These are phyloP conservation scores for Nomada hirtipes DNA, from an alignment of 2,888 invertebrate species.

Conservation along the genomic window DNA sequence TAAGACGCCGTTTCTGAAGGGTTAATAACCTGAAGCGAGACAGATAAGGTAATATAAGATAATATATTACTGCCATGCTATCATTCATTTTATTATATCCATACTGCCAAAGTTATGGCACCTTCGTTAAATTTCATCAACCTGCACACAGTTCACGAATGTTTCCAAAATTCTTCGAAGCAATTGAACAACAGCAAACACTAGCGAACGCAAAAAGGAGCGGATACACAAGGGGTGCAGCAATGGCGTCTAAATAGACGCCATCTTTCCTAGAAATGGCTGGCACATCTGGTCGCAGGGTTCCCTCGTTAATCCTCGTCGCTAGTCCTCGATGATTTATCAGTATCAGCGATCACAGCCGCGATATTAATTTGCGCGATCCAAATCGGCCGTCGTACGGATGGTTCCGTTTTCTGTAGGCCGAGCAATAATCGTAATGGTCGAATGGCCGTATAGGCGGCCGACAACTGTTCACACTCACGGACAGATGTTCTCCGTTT, in stretches of 20 bases:
- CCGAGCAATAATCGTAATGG: conserved; percentile 25
- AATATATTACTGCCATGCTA: too few relatives aligned
- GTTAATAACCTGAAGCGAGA: too few relatives aligned
- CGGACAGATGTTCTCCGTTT: conserved; percentile 70
- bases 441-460: conserved; percentile 14
- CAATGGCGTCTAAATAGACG: conserved; percentile 21
- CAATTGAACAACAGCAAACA: conserved; percentile 16
- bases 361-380: conserved; percentile 50
- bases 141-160: too few relatives aligned
- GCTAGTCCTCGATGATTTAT: conserved; percentile 54
- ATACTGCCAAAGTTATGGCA: conserved; percentile 4
- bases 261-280: conserved; percentile 62
- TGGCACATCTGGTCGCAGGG: conserved; percentile 64
- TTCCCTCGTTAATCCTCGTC: conserved; percentile 61
- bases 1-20: too few relatives aligned
- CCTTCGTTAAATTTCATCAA: too few relatives aligned
- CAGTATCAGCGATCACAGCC: conserved; percentile 50
- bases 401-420: conserved; percentile 48
- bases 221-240: conserved; percentile 18
- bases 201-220: neutral
- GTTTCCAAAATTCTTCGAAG: conserved; percentile 11
- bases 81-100: neutral
- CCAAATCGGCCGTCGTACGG: neutral
- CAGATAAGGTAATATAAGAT: too few relatives aligned
- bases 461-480: conserved; percentile 65